A percentile compares a stretch with the other conserved stretches of the same genome.
phyloP scores from a whole-genome alignment of 2,888 invertebrate genomes.

The Glyphotaelius pellucidus region DNA sequence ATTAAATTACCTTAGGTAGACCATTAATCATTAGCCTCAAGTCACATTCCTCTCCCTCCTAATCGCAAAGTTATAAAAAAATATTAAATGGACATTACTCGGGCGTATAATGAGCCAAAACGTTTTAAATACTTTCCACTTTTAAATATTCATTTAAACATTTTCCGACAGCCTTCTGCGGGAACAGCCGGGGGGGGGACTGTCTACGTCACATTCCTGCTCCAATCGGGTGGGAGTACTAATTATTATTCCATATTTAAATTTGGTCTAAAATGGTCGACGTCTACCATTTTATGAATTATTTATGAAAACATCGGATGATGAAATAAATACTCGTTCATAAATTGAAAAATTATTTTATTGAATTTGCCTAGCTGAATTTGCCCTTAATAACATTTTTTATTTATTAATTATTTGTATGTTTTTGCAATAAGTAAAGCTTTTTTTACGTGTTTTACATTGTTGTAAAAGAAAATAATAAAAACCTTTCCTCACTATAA shows the following conservation, averaged over 20 bases:
- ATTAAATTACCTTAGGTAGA: neutral
- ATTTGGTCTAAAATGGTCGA: constrained; percentile 59
- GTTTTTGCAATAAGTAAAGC: no score
- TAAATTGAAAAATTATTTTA: neutral
- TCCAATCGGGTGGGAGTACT: constrained; percentile 17
- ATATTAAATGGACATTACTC: neutral
- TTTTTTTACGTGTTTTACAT: no score
- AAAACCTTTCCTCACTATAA: no score
- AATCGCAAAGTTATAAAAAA: neutral
- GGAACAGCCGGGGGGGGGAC: neutral
- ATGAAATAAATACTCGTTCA: neutral
- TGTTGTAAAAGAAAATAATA: no score
- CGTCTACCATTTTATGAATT: constrained; percentile 62
- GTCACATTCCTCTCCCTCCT: neutral
- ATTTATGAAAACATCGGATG: constrained; percentile 59
- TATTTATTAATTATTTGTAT: no score
- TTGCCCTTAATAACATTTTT: no score
- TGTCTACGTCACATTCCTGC: neutral
- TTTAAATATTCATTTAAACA: constrained; percentile 13
- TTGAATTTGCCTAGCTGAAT: no score
- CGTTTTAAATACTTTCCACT: neutral
- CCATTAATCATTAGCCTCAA: neutral
- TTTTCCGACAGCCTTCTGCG: constrained; percentile 25
- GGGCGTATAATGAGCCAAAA: neutral
- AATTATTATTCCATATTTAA: constrained; percentile 61